phyloP scores from a whole-genome alignment of 2,797 vertebrate species.

The Zenarchopterus dispar region DNA sequence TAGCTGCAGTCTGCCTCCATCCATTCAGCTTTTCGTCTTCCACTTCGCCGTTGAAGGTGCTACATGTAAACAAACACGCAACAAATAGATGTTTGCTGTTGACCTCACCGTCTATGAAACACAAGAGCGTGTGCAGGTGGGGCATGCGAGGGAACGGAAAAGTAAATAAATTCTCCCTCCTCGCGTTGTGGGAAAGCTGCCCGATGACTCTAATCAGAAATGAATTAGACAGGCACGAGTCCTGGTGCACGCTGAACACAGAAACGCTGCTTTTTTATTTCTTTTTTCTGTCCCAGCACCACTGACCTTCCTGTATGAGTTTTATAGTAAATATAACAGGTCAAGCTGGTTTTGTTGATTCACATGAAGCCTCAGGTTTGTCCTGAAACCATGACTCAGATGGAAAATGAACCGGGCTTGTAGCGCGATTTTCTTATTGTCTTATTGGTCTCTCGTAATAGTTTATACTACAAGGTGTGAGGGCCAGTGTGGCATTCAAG shows the following conservation, averaged over 20 bases:
- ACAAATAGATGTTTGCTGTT: conserved; percentile 5
- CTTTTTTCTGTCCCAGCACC: not conserved
- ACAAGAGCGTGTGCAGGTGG: conserved; percentile 31
- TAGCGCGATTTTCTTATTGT: too few species aligned
- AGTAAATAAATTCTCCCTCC: conserved; percentile 50
- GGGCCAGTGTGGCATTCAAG: too few species aligned
- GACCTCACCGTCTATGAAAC: conserved; percentile 43
- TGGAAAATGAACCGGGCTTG: too few species aligned
- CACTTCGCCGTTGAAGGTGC: conserved; percentile 46
- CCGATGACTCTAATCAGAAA: conserved; percentile 61
- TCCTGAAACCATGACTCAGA: too few species aligned
- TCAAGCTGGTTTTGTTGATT: too few species aligned
- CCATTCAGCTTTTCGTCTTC: conserved; percentile 25
- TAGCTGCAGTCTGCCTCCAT: conserved; percentile 40
- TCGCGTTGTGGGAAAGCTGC: conserved; percentile 32
- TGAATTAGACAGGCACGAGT: conserved; percentile 51
- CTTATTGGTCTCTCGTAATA: too few species aligned
- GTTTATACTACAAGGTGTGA: too few species aligned
- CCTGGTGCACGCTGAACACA: conserved; percentile 19
- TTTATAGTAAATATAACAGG: not conserved
- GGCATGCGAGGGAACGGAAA: conserved; percentile 55
- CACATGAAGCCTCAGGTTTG: too few species aligned
- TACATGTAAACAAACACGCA: not conserved
- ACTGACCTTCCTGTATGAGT: too few species aligned
- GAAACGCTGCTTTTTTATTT: too few species aligned